These are phyloP conservation scores for Rhopalosiphum maidis DNA, from an alignment of 1,140 invertebrate species.

Conservation along the genomic window DNA sequence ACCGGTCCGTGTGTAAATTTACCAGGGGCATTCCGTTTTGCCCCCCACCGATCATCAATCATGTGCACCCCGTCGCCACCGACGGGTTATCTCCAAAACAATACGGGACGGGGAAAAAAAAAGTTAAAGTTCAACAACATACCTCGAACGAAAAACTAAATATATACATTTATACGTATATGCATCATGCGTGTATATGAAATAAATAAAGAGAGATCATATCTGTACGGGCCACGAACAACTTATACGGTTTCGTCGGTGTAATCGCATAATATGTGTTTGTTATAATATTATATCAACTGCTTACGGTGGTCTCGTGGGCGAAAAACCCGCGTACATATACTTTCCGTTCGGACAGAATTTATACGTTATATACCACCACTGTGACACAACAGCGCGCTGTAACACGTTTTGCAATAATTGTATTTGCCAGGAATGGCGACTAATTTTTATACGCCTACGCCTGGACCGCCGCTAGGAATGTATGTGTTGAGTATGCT, in stretches of 20 bases:
- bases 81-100: constrained; percentile 45
- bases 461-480: neutral
- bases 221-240: neutral
- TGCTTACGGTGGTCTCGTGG: neutral
- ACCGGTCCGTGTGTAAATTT: constrained; percentile 56
- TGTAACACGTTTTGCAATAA: neutral
- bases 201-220: constrained; percentile 27
- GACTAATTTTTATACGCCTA: neutral
- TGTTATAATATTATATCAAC: neutral
- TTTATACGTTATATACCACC: neutral
- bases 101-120: neutral
- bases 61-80: neutral
- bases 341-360: neutral
- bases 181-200: neutral
- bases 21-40: constrained; percentile 45
- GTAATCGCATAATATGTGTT: neutral
- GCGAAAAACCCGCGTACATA: neutral
- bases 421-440: neutral
- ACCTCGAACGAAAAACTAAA: constrained; percentile 11
- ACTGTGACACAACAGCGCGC: too few species aligned
- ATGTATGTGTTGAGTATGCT: neutral
- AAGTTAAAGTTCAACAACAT: constrained; percentile 7
- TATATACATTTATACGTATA: neutral
- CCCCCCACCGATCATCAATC: constrained; percentile 39
- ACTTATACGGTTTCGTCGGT: neutral